A percentile compares a stretch with the other conserved stretches of the same genome.
phyloP scores from a whole-genome alignment of 2,888 invertebrate genomes.

The Abscondita cerata region DNA sequence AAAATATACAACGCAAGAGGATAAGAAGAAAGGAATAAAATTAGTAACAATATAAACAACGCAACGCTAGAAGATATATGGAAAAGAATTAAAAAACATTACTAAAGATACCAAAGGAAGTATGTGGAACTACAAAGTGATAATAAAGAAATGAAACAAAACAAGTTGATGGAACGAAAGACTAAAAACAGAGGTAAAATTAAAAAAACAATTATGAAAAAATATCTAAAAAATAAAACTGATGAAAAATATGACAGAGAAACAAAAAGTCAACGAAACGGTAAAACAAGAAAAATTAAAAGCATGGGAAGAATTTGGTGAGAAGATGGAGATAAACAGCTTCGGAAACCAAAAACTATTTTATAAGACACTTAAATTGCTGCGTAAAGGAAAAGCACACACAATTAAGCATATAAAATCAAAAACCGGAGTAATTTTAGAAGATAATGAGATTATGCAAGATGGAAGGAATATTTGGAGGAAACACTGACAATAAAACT shows the following conservation, averaged over 20 bases:
- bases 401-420: too few relatives aligned
- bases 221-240: not conserved
- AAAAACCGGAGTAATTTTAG: too few relatives aligned
- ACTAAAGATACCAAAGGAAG: not conserved
- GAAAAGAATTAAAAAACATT: constrained; percentile 9
- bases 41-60: not conserved
- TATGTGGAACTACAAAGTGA: constrained; percentile 3
- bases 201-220: not conserved
- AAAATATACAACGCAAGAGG: not conserved
- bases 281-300: too few relatives aligned
- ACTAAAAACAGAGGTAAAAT: not conserved
- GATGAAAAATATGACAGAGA: not conserved
- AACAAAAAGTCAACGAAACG: too few relatives aligned
- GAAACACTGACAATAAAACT: too few relatives aligned
- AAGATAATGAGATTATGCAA: too few relatives aligned
- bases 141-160: constrained; percentile 1
- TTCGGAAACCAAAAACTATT: too few relatives aligned
- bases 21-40: not conserved
- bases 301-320: too few relatives aligned
- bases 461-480: too few relatives aligned
- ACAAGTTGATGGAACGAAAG: constrained; percentile 12
- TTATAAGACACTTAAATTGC: too few relatives aligned
- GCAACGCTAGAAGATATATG: not conserved
- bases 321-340: too few relatives aligned
- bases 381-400: too few relatives aligned